Evolutionary conservation across 1,140 invertebrate species (phyloP).

Genomic region (Samia ricini): DNA sequence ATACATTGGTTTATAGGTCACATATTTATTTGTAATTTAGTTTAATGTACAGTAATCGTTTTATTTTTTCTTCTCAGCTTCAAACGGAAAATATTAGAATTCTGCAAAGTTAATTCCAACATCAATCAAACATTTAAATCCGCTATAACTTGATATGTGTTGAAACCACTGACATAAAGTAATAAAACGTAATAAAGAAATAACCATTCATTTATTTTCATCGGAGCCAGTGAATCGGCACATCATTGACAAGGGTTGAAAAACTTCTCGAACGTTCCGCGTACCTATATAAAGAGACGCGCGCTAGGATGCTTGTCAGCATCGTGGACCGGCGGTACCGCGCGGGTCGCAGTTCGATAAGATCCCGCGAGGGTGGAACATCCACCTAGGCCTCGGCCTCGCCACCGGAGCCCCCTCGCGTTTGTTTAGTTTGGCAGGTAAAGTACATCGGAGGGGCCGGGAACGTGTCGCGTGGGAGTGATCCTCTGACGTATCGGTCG

Average conservation of each 20-base stretch:
- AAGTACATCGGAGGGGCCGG: conserved; percentile 32
- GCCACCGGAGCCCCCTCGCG: conserved; percentile 23
- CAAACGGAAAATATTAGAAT: no score
- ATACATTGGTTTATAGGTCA: no score
- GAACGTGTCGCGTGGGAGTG: conserved; percentile 28
- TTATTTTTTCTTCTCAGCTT: no score
- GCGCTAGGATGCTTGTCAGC: no score
- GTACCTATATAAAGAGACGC: conserved; percentile 24
- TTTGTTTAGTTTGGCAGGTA: conserved; percentile 62
- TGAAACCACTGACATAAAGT: background rate
- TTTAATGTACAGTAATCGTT: no score
- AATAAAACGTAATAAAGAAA: background rate
- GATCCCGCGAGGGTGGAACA: conserved; percentile 26
- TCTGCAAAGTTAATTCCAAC: no score
- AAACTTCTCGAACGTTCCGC: conserved; percentile 25
- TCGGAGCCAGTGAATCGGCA: conserved; percentile 4
- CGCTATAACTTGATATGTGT: no score
- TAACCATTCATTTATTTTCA: background rate
- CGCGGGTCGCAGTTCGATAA: conserved; percentile 21
- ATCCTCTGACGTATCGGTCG: conserved; percentile 25
- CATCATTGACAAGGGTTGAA: conserved; percentile 33
- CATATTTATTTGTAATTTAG: no score
- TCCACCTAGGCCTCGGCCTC: conserved; percentile 21
- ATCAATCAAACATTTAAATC: no score
- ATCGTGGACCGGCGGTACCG: conserved; percentile 15